Evolutionary conservation across 2,797 vertebrate genomes (phyloP), one percentile per base, ranked within the genome.

Genomic region (Pelodytes ibericus): DNA sequence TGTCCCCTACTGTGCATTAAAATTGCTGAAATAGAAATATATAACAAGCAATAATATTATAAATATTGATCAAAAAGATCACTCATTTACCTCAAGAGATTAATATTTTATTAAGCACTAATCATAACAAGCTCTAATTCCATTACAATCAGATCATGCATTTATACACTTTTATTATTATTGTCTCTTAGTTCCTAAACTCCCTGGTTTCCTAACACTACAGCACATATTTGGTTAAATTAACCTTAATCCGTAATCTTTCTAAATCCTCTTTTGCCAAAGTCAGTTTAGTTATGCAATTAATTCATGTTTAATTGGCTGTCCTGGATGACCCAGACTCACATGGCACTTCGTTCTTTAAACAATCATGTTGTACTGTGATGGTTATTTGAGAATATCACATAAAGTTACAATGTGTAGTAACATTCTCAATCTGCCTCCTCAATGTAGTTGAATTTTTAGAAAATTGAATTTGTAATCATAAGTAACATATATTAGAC

Each of bases 231-330:
- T 78, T 78, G 72, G 67, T 72, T 58, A 66, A 61, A 78, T 72
- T 67, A 76, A 51, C 70, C 70, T 72, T 78, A 72, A 78, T 78
- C 76, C 76, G 62, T 78, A 78, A 78, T 72, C 76, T 78, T 60
- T 24, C 27, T 41, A 61, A 78, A 78, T 78, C 76, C 62, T 72
- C 70, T 78, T 78, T 60, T 72, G 44, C 56, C 53, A 78, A 78
- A 78, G 70, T 78, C 70, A 60, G 70, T 78, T 78, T 60, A 77
- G 69, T 78, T 78, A 61, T 67, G 61, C 41, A 72, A 71, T 49
- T 62, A 72, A 61, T 67, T 60, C 67, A 51, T 78, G 72, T 72
- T 78, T 62, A 60, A 57, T 72, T 57, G 27, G 69, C 53, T 60
- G 61, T 72, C 56, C 75, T 59, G 36, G 59, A 27, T 39, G 60